Evolutionary conservation across 2,888 invertebrate genomes (phyloP).

Genomic region (Carterocephalus palaemon): DNA sequence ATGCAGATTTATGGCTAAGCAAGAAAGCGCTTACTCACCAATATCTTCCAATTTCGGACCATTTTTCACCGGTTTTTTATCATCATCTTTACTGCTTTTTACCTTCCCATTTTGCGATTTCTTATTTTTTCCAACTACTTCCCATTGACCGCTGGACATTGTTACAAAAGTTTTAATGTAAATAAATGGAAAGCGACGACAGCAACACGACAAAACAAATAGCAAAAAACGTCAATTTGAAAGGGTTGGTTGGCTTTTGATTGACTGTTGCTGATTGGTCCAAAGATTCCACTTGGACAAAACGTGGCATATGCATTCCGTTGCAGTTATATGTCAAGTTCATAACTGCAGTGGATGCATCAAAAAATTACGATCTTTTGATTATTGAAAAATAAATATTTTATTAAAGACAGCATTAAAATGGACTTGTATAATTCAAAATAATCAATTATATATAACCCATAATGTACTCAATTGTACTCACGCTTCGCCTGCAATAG

Average conservation of each 20-base stretch:
- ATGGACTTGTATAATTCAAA: too few species aligned
- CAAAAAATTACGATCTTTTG: too few species aligned
- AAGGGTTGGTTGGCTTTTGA: slow-evolving; percentile 36
- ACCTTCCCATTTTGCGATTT: slow-evolving; percentile 75
- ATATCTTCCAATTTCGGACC: slow-evolving; percentile 87
- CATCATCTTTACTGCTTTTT: slow-evolving; percentile 76
- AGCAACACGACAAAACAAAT: slow-evolving; percentile 71
- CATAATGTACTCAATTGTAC: too few species aligned
- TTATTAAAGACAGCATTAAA: too few species aligned
- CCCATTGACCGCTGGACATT: slow-evolving; percentile 82
- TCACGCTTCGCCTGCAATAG: too few species aligned
- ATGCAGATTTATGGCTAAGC: not conserved
- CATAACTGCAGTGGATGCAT: too few species aligned
- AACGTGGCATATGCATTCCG: slow-evolving; percentile 57
- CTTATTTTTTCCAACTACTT: slow-evolving; percentile 84
- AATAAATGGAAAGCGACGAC: slow-evolving; percentile 61
- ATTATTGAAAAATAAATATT: too few species aligned
- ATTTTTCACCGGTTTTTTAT: slow-evolving; percentile 80
- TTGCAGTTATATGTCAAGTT: slow-evolving; percentile 25
- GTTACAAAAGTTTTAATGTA: slow-evolving; percentile 48
- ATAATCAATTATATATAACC: too few species aligned
- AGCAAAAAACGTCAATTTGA: slow-evolving; percentile 47
- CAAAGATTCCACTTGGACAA: slow-evolving; percentile 66
- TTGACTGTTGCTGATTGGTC: slow-evolving; percentile 51
- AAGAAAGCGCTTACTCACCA: slow-evolving; percentile 74